These are phyloP conservation scores for Caenorhabditis sp. DNA, from an alignment of 2,888 invertebrate species.

Conservation along the genomic window DNA sequence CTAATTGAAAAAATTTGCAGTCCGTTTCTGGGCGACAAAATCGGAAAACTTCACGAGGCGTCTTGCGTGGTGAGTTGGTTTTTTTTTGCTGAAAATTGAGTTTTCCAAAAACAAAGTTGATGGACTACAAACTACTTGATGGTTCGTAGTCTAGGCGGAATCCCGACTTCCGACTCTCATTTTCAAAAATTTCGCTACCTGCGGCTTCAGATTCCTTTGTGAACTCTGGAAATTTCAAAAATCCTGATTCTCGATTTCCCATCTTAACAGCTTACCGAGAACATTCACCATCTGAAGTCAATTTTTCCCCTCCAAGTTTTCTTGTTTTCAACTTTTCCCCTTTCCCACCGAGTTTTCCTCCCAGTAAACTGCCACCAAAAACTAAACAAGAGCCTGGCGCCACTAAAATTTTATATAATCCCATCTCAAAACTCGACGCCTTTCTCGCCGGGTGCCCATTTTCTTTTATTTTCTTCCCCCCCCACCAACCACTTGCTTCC, in stretches of 20 bases:
- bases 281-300: too few relatives aligned
- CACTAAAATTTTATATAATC: slow-evolving; percentile 56
- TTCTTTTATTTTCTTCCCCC: slow-evolving; percentile 6
- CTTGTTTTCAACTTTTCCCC: neutral
- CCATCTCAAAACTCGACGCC: slow-evolving; percentile 26
- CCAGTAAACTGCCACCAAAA: neutral
- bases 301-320: too few relatives aligned
- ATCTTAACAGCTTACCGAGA: too few relatives aligned
- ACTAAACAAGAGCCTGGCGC: neutral
- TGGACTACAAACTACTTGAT: too few relatives aligned
- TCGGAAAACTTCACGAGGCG: slow-evolving; percentile 97
- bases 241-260: too few relatives aligned
- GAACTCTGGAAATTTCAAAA: too few relatives aligned
- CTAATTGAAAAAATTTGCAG: slow-evolving; percentile 86
- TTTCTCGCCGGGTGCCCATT: neutral
- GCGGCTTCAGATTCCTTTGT: too few relatives aligned
- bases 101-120: slow-evolving; percentile 38
- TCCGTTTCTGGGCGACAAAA: slow-evolving; percentile 95
- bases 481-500: slow-evolving; percentile 15
- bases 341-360: neutral
- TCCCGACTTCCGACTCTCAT: too few relatives aligned
- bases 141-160: too few relatives aligned
- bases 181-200: too few relatives aligned
- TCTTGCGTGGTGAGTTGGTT: slow-evolving; percentile 92
- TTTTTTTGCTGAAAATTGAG: neutral